Conservation (phyloP, 2,888 invertebrate genomes). For the Clitarchus hookeri region DNA sequence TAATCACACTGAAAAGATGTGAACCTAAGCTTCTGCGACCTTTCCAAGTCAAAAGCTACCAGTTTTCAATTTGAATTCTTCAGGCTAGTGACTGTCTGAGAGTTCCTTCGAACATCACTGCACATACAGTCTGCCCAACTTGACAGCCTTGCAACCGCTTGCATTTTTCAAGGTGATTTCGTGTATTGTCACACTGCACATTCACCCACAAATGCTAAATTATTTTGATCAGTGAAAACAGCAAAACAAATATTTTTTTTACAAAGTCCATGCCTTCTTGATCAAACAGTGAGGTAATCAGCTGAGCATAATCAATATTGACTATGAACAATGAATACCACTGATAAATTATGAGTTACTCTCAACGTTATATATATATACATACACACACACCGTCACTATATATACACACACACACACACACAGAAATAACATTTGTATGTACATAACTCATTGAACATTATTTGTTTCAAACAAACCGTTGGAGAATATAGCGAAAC, state of each 20-base stretch:
- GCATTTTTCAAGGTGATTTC: neutral
- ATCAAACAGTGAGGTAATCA: neutral
- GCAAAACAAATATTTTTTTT: neutral
- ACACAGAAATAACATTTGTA: conserved; percentile 8
- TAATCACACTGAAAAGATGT: neutral
- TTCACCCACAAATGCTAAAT: neutral
- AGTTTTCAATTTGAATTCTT: neutral
- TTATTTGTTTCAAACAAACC: neutral
- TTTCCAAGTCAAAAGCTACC: neutral
- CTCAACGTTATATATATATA: neutral
- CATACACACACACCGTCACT: neutral
- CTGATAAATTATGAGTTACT: neutral
- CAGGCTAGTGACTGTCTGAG: neutral
- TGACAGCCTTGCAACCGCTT: neutral
- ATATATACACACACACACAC: neutral
- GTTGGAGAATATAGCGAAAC: neutral
- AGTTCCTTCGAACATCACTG: neutral
- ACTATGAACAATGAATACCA: conserved; percentile 8
- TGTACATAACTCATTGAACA: neutral
- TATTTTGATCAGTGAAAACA: neutral
- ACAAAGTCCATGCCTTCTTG: neutral
- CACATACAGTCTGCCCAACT: neutral
- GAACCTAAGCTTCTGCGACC: neutral
- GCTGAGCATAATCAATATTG: neutral
- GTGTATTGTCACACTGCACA: neutral